Conservation (phyloP, 2,888 invertebrate genomes). For the Antitype chi region DNA sequence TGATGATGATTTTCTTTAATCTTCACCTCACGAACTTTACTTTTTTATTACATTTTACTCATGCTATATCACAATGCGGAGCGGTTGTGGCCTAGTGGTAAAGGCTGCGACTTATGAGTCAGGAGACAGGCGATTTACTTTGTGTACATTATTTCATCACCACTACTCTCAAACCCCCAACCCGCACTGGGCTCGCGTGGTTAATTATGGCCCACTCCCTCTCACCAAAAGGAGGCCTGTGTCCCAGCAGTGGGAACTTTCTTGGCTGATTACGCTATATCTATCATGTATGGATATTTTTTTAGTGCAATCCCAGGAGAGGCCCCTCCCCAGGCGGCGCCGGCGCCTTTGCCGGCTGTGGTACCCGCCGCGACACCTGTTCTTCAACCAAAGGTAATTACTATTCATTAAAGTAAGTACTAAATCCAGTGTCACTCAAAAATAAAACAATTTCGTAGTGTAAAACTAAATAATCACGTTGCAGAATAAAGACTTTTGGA, state of each 20-base stretch:
- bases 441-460: not conserved
- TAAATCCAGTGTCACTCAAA: not conserved
- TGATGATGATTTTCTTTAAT: not conserved
- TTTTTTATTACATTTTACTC: not conserved
- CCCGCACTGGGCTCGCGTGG: no score
- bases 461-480: not conserved
- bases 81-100: no score
- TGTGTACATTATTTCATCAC: no score
- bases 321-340: constrained; percentile 66
- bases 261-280: not conserved
- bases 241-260: no score
- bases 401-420: not conserved
- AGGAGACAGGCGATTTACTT: no score
- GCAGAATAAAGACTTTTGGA: not conserved
- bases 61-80: not conserved
- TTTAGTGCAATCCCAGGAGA: constrained; percentile 76
- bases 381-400: constrained; percentile 50
- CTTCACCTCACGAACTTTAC: not conserved
- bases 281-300: not conserved
- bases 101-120: no score
- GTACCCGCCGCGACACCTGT: constrained; percentile 5
- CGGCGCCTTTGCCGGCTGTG: constrained; percentile 47
- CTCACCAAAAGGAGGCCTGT: no score
- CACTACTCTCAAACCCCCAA: no score
- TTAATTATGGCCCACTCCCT: no score